Conservation (phyloP, 2,113 vertebrate genomes). For the Aleadryas rufinucha region DNA sequence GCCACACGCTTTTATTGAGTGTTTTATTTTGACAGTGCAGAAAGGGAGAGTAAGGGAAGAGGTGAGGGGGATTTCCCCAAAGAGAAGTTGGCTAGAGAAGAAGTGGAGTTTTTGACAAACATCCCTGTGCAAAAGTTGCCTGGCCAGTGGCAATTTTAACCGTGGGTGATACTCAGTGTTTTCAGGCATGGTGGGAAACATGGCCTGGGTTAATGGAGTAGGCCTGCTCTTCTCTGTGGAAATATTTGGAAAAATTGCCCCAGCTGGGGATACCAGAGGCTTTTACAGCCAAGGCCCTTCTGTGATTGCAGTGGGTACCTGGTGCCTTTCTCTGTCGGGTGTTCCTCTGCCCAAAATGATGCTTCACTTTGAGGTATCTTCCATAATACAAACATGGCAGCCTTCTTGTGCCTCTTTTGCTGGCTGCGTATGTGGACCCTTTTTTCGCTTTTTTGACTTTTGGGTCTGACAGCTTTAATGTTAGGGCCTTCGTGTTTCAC, state of each 20-base stretch:
- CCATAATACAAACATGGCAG: neutral
- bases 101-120: neutral
- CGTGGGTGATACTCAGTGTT: fast-evolving
- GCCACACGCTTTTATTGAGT: neutral
- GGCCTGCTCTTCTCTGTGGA: neutral
- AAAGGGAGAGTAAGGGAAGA: neutral
- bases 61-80: neutral
- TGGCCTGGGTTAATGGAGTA: neutral
- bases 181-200: fast-evolving
- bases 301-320: neutral
- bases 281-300: neutral
- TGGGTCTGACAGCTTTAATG: slow-evolving; percentile 12
- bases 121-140: neutral
- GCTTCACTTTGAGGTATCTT: neutral
- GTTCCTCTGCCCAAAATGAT: neutral
- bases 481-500: slow-evolving; percentile 17
- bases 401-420: neutral
- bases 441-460: neutral
- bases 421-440: neutral
- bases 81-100: neutral
- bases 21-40: neutral
- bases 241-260: neutral
- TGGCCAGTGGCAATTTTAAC: neutral
- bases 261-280: neutral
- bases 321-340: fast-evolving